A percentile compares a stretch with the other conserved stretches of the same genome.
phyloP scores from a whole-genome alignment of 2,797 vertebrate genomes.

The Epinephelus malabaricus region DNA sequence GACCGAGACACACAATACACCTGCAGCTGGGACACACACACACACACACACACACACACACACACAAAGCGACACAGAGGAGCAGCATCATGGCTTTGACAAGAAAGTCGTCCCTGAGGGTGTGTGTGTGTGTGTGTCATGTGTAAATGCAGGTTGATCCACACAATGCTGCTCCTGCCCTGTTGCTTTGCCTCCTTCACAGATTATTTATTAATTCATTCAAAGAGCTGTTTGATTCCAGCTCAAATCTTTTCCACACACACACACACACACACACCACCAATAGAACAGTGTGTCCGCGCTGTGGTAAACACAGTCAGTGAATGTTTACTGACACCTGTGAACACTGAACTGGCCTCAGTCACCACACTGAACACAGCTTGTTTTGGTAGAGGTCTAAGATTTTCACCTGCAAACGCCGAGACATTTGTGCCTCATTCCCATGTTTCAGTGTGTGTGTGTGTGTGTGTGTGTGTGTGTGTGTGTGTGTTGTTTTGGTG shows the following conservation, averaged over 20 bases:
- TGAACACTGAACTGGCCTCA: neutral
- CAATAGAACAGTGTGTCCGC: neutral
- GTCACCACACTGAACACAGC: neutral
- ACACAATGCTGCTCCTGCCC: neutral
- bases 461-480: conserved; percentile 8
- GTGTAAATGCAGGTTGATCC: neutral
- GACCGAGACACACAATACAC: conserved; percentile 55
- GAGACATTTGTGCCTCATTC: neutral
- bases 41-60: too few relatives aligned
- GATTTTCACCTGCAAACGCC: neutral
- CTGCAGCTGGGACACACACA: conserved; percentile 47
- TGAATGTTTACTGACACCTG: neutral
- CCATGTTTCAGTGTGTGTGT: neutral
- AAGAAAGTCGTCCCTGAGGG: conserved; percentile 11
- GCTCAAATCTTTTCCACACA: neutral
- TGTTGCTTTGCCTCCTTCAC: neutral
- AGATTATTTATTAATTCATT: neutral
- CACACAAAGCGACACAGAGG: neutral
- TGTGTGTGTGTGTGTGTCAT: neutral
- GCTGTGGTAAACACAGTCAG: neutral
- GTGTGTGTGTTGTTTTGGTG: conserved; percentile 15
- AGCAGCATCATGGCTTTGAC: conserved; percentile 17
- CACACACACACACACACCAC: neutral
- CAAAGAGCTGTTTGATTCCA: neutral
- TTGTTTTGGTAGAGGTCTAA: neutral